Evolutionary conservation across 23 tunicate species (phyloP).

Genomic region (Botrylloides violaceus): DNA sequence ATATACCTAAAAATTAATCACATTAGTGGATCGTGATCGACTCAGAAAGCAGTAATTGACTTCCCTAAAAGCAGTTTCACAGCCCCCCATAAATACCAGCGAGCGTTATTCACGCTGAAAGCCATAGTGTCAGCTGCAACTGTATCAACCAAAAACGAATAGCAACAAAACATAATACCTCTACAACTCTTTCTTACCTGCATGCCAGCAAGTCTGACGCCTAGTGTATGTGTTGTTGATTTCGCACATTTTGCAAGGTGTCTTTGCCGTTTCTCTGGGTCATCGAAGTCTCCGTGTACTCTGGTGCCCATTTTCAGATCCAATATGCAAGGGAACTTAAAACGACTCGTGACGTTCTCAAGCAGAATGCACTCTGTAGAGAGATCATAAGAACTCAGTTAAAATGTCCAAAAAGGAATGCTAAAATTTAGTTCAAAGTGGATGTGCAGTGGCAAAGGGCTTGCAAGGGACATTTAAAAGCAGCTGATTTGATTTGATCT

Average conservation of each 20-base stretch:
- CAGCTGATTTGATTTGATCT: too few relatives aligned
- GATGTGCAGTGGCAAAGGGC: too few relatives aligned
- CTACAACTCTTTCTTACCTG: slow-evolving; percentile 47
- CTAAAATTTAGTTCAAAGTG: too few relatives aligned
- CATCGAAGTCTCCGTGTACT: slow-evolving; percentile 73
- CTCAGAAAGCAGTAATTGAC: too few relatives aligned
- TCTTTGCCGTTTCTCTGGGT: slow-evolving; percentile 50
- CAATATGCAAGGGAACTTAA: slow-evolving; percentile 73
- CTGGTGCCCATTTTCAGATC: slow-evolving; percentile 99
- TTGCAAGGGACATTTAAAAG: too few relatives aligned
- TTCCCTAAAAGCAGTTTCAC: too few relatives aligned
- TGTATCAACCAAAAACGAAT: not conserved
- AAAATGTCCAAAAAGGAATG: too few relatives aligned
- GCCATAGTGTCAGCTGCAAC: not conserved
- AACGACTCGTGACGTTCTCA: slow-evolving; percentile 82
- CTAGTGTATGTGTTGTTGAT: slow-evolving; percentile 77
- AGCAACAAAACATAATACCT: too few relatives aligned
- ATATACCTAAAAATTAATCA: slow-evolving; percentile 51
- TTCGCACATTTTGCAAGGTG: slow-evolving; percentile 64
- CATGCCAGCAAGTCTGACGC: slow-evolving; percentile 83
- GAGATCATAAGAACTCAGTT: too few relatives aligned
- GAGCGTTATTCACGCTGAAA: too few relatives aligned
- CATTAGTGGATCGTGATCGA: too few relatives aligned
- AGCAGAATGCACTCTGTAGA: slow-evolving; percentile 83
- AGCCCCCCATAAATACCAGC: too few relatives aligned